Percentiles rank a stretch among this genome's conserved stretches.
phyloP scores from a whole-genome alignment of 2,888 invertebrate genomes.

The Ypsolopha sequella region DNA sequence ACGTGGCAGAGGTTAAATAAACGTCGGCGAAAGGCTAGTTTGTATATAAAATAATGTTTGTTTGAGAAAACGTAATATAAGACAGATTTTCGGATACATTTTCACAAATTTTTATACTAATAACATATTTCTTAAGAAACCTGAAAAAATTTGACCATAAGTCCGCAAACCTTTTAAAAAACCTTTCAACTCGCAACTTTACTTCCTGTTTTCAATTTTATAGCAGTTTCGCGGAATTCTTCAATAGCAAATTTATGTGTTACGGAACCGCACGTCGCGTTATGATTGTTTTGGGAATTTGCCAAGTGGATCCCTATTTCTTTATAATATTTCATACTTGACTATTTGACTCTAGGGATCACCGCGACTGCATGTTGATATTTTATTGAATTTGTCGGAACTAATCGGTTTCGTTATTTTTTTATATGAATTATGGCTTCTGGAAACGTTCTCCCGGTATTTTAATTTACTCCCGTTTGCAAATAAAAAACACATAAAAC shows the following conservation, averaged over 20 bases:
- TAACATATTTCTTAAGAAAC: background rate
- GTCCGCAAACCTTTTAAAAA: background rate
- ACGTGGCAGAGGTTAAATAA: too few relatives aligned
- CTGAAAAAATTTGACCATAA: background rate
- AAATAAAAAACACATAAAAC: too few relatives aligned
- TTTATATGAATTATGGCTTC: background rate
- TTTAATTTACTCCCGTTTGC: too few relatives aligned
- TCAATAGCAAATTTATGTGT: conserved; percentile 9
- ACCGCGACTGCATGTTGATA: conserved; percentile 5
- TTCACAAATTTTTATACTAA: background rate
- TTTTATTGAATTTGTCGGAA: conserved; percentile 1
- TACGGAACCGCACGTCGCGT: conserved; percentile 26
- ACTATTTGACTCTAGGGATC: conserved; percentile 58
- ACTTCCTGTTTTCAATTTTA: background rate
- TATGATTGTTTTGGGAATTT: conserved; percentile 62
- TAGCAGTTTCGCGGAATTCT: background rate
- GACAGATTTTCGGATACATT: too few relatives aligned
- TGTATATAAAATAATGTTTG: too few relatives aligned
- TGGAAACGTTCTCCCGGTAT: too few relatives aligned
- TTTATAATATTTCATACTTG: conserved; percentile 16
- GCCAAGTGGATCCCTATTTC: conserved; percentile 34
- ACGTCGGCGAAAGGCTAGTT: too few relatives aligned
- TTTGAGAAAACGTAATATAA: too few relatives aligned
- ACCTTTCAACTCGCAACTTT: background rate
- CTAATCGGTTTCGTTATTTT: background rate